Evolutionary conservation across 1,140 invertebrate species (phyloP).

Genomic region (Sitophilus oryzae): DNA sequence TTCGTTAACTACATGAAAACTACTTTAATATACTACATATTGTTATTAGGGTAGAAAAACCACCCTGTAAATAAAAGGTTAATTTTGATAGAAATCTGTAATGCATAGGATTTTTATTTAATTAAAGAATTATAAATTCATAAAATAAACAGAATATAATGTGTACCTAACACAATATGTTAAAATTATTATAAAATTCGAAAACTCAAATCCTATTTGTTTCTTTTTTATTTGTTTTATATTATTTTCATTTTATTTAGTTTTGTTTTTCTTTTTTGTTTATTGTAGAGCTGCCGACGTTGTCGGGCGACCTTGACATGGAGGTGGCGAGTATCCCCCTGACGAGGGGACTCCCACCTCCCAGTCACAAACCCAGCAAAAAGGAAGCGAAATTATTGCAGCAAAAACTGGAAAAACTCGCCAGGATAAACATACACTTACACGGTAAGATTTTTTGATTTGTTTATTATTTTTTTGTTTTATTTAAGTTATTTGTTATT

Average conservation of each 20-base stretch:
- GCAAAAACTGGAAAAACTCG: constrained; percentile 65
- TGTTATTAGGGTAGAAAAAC: no score
- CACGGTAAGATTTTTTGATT: constrained; percentile 71
- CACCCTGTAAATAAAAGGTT: no score
- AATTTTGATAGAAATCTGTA: no score
- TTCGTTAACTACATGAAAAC: no score
- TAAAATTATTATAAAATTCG: no score
- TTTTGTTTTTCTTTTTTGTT: constrained; percentile 36
- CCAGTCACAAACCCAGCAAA: constrained; percentile 45
- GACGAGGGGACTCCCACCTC: constrained; percentile 31
- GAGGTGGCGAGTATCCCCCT: constrained; percentile 42
- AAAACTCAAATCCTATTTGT: no score
- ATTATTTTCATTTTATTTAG: constrained; percentile 37
- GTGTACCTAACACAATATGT: no score
- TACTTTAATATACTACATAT: no score
- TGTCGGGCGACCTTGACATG: constrained; percentile 42
- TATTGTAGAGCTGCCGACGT: constrained; percentile 35
- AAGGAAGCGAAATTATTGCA: constrained; percentile 56
- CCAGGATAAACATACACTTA: constrained; percentile 79
- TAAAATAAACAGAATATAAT: no score
- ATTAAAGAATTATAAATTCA: no score
- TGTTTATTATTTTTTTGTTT: constrained; percentile 7
- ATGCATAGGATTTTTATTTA: no score
- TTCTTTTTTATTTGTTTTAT: constrained; percentile 4
- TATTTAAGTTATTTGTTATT: no score